Evolutionary conservation across 2,797 vertebrate genomes (phyloP).

Genomic region (Pyrocephalus nanus): DNA sequence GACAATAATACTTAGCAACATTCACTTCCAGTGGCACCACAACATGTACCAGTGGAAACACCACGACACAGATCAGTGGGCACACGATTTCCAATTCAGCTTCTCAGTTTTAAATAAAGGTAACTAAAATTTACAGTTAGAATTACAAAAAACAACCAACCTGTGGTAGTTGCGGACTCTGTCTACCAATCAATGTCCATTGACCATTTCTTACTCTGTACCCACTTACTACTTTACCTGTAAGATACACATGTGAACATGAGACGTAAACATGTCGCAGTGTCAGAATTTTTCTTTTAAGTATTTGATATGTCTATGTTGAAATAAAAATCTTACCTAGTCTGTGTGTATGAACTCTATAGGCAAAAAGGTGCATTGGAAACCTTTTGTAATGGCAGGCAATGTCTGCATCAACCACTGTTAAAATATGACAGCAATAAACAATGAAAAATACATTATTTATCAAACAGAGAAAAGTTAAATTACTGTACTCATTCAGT

Average conservation of each 20-base stretch:
- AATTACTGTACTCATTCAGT: neutral
- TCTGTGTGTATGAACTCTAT: slow-evolving; percentile 93
- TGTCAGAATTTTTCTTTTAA: neutral
- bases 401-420: slow-evolving; percentile 92
- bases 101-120: neutral
- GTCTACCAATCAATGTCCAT: slow-evolving; percentile 91
- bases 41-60: neutral
- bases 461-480: neutral
- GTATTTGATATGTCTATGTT: neutral
- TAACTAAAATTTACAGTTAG: neutral
- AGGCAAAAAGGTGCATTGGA: slow-evolving; percentile 95
- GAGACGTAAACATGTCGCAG: neutral
- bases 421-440: slow-evolving; percentile 43
- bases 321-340: slow-evolving; percentile 83
- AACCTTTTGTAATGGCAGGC: slow-evolving; percentile 88
- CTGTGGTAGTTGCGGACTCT: slow-evolving; percentile 95
- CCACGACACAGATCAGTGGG: neutral
- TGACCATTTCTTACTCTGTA: slow-evolving; percentile 91
- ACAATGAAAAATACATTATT: neutral
- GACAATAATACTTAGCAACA: neutral
- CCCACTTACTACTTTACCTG: slow-evolving; percentile 95
- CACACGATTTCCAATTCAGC: neutral
- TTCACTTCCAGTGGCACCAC: neutral
- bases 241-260: slow-evolving; percentile 8
- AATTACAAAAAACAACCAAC: slow-evolving; percentile 67